phyloP scores from a whole-genome alignment of 2,888 invertebrate genomes.

The Galeopsomyia nigrocyanea region DNA sequence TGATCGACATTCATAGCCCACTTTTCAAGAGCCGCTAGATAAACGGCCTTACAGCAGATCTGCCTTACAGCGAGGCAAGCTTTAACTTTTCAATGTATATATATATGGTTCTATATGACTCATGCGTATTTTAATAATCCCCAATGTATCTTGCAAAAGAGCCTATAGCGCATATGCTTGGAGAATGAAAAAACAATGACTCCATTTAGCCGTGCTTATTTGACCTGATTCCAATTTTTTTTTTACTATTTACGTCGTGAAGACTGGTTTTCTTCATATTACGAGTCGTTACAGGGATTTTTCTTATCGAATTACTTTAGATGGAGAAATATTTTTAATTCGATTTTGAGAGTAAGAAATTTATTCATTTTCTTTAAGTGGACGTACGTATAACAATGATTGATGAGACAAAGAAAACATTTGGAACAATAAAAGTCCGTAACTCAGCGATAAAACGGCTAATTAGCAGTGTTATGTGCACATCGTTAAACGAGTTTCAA shows the following conservation, averaged over 20 bases:
- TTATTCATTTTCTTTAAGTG: too few species aligned
- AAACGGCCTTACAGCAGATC: slow-evolving; percentile 14
- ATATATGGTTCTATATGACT: slow-evolving; percentile 26
- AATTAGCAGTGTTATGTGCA: slow-evolving; percentile 14
- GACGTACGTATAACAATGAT: too few species aligned
- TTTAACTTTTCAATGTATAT: background rate
- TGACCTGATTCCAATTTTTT: slow-evolving; percentile 35
- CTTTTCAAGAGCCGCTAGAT: slow-evolving; percentile 32
- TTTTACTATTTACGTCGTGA: background rate
- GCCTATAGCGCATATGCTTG: background rate
- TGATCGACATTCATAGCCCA: slow-evolving; percentile 7
- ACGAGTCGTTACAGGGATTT: too few species aligned
- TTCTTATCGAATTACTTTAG: too few species aligned
- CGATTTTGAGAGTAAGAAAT: too few species aligned
- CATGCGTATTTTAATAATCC: slow-evolving; percentile 36
- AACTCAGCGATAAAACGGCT: slow-evolving; percentile 18
- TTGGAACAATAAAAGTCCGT: slow-evolving; percentile 7
- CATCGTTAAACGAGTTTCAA: slow-evolving; percentile 18
- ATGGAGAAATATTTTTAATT: too few species aligned
- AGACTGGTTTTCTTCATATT: too few species aligned
- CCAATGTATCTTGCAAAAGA: slow-evolving; percentile 1
- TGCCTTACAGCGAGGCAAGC: background rate
- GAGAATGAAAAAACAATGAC: slow-evolving; percentile 31
- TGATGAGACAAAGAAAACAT: slow-evolving; percentile 21
- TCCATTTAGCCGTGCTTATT: slow-evolving; percentile 23